These are phyloP conservation scores for Lottia gigantea DNA, from an alignment of 2,888 invertebrate species.

Conservation along the genomic window DNA sequence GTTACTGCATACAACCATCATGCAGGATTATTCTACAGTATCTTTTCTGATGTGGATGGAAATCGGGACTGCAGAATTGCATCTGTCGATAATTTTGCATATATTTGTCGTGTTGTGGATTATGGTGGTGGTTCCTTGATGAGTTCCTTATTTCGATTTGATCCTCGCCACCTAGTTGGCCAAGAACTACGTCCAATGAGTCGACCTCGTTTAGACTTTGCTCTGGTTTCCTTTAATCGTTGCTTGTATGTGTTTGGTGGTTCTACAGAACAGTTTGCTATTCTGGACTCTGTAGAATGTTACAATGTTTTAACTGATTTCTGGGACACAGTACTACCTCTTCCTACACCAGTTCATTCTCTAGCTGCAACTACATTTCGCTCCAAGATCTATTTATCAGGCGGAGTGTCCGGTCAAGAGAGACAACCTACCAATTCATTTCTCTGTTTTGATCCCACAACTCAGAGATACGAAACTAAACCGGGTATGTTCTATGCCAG, in stretches of 20 bases:
- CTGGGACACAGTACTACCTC: constrained; percentile 62
- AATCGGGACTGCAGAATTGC: constrained; percentile 63
- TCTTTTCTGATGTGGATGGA: constrained; percentile 63
- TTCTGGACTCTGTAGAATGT: constrained; percentile 63
- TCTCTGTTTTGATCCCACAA: constrained; percentile 53
- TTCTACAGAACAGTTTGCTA: constrained; percentile 59
- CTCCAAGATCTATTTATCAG: constrained; percentile 61
- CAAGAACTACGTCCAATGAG: constrained; percentile 63
- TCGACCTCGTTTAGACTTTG: constrained; percentile 61
- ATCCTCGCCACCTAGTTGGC: constrained; percentile 62
- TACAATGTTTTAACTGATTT: constrained; percentile 61
- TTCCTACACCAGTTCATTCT: constrained; percentile 62
- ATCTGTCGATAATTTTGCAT: constrained; percentile 64
- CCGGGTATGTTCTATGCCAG: constrained; percentile 64
- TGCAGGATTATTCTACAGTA: constrained; percentile 54
- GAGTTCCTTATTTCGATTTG: constrained; percentile 65
- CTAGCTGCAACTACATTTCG: constrained; percentile 54
- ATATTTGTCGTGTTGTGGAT: constrained; percentile 65
- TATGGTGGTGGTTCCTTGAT: constrained; percentile 66
- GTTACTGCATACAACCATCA: constrained; percentile 61
- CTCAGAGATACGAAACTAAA: constrained; percentile 54
- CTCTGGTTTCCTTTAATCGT: constrained; percentile 54
- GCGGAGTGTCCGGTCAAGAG: constrained; percentile 61
- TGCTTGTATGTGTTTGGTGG: constrained; percentile 64
- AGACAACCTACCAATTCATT: constrained; percentile 59